Conservation (phyloP, 1,140 invertebrate genomes). For the Macrostomum lignano region DNA sequence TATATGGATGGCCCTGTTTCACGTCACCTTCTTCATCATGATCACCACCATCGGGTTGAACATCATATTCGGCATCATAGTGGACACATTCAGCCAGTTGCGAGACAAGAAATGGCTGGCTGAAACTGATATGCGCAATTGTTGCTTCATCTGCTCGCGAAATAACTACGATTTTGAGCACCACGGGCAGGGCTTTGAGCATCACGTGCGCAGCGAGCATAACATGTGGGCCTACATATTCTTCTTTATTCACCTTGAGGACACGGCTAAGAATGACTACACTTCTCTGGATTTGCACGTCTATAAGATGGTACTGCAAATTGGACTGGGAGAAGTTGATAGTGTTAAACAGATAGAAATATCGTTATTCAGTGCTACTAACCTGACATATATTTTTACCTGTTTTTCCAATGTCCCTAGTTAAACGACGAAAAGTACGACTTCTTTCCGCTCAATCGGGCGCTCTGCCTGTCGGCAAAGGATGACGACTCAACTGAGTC, state of each 20-base stretch:
- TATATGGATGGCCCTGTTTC: background rate
- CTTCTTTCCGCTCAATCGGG: slow-evolving; percentile 25
- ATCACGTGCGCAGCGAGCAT: slow-evolving; percentile 22
- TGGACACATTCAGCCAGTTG: slow-evolving; percentile 23
- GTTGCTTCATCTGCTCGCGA: slow-evolving; percentile 22
- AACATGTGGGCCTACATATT: slow-evolving; percentile 27
- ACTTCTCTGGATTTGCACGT: slow-evolving; percentile 22
- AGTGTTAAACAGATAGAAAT: too few species aligned
- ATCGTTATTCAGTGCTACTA: background rate
- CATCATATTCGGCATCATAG: slow-evolving; percentile 8
- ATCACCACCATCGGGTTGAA: slow-evolving; percentile 5
- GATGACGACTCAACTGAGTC: slow-evolving; percentile 10
- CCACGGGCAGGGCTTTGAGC: slow-evolving; percentile 19
- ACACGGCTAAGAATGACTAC: slow-evolving; percentile 23
- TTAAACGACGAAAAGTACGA: slow-evolving; percentile 20
- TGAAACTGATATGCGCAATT: slow-evolving; percentile 20
- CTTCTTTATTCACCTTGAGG: slow-evolving; percentile 25
- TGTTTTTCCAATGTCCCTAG: slow-evolving; percentile 12
- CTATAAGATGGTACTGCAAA: slow-evolving; percentile 12
- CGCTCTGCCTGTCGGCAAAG: slow-evolving; percentile 13
- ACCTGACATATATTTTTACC: background rate
- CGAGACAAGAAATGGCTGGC: slow-evolving; percentile 22
- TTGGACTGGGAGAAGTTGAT: too few species aligned
- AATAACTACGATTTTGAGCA: slow-evolving; percentile 23
- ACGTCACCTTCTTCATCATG: slow-evolving; percentile 4